Conservation (phyloP, 2,888 invertebrate species). For the Gnatocerus cornutus region DNA sequence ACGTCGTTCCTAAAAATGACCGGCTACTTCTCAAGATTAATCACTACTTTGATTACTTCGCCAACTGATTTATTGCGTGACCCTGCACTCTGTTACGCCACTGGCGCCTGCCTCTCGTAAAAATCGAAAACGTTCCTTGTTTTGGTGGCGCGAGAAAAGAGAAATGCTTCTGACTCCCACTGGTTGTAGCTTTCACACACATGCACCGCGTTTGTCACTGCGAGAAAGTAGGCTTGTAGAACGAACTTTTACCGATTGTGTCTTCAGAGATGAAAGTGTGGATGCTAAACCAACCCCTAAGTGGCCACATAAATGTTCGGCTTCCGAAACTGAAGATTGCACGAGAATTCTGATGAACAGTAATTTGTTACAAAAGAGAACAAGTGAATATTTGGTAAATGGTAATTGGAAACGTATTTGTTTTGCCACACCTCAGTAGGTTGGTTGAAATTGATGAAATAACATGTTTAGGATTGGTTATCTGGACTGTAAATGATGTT, state of each 20-base stretch:
- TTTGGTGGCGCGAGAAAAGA: constrained; percentile 61
- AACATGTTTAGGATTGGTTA: too few relatives aligned
- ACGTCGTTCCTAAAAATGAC: too few relatives aligned
- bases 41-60: too few relatives aligned
- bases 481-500: too few relatives aligned
- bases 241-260: constrained; percentile 68
- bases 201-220: constrained; percentile 63
- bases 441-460: too few relatives aligned
- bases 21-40: too few relatives aligned
- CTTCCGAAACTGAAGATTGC: neutral
- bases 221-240: constrained; percentile 70
- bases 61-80: constrained; percentile 5
- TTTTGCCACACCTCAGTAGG: too few relatives aligned
- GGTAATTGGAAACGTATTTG: too few relatives aligned
- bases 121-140: constrained; percentile 47
- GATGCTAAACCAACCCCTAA: constrained; percentile 44
- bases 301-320: neutral
- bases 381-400: too few relatives aligned
- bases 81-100: constrained; percentile 26
- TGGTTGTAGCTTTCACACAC: constrained; percentile 64
- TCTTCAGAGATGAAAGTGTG: constrained; percentile 64
- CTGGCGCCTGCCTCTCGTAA: constrained; percentile 38
- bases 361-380: too few relatives aligned
- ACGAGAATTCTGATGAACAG: too few relatives aligned
- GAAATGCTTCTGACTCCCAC: constrained; percentile 63